phyloP scores from a whole-genome alignment of 2,113 vertebrate genomes.

The Pseudorhombus dupliciocellatus region DNA sequence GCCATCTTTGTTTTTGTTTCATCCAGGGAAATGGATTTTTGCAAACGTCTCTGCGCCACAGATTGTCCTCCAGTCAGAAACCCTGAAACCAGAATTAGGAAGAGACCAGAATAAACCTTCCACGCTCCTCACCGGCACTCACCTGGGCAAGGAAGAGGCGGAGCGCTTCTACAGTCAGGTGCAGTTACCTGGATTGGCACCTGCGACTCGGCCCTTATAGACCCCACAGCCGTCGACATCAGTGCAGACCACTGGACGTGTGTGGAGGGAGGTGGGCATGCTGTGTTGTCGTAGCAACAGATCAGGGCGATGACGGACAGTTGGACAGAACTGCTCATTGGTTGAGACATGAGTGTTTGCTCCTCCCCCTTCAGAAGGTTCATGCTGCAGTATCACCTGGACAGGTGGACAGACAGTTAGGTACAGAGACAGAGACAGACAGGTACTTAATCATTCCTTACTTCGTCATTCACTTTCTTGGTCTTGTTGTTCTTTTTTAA shows the following conservation, averaged over 20 bases:
- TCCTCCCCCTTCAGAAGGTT: background rate
- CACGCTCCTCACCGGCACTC: background rate
- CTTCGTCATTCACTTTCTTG: constrained; percentile 20
- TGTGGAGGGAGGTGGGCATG: constrained; percentile 64
- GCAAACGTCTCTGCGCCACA: constrained; percentile 60
- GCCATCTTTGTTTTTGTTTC: constrained; percentile 85
- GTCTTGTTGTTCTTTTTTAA: constrained; percentile 81
- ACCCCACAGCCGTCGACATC: constrained; percentile 13
- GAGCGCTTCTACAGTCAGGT: background rate
- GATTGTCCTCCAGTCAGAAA: background rate
- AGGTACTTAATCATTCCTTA: background rate
- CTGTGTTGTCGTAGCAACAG: constrained; percentile 77
- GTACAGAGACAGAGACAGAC: background rate
- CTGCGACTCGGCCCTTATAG: constrained; percentile 38
- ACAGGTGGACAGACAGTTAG: background rate
- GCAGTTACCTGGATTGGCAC: constrained; percentile 40
- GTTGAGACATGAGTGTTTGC: background rate
- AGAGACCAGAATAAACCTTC: background rate
- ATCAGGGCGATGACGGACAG: constrained; percentile 55
- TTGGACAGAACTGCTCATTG: constrained; percentile 9
- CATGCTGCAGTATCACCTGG: constrained; percentile 23
- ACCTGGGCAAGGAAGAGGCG: background rate
- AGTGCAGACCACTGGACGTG: background rate
- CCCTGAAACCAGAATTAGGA: constrained; percentile 19
- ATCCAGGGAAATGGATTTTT: constrained; percentile 87